Evolutionary conservation across 2,113 vertebrate genomes (phyloP).

Genomic region (Colaptes auratus): DNA sequence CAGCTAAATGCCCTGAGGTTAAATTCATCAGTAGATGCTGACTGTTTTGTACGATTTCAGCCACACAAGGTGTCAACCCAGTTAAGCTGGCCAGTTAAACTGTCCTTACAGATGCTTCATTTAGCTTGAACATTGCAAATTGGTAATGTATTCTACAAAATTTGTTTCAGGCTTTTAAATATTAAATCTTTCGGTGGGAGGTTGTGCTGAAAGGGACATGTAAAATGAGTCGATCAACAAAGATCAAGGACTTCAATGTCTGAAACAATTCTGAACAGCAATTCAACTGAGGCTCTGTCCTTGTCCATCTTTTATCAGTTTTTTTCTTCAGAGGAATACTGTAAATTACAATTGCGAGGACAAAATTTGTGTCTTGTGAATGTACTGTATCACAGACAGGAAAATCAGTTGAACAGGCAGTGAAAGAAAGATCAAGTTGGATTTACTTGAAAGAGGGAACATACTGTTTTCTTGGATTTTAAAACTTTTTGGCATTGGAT

Average conservation of each 20-base stretch:
- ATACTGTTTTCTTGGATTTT: conserved; percentile 33
- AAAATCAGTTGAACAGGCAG: neutral
- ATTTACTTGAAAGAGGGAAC: conserved; percentile 23
- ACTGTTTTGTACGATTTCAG: neutral
- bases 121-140: neutral
- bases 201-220: neutral
- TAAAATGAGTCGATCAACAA: neutral
- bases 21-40: neutral
- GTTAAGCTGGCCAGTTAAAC: neutral
- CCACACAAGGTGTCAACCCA: neutral
- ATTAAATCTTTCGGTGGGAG: conserved; percentile 3
- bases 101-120: neutral
- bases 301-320: neutral
- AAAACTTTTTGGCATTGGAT: neutral
- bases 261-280: neutral
- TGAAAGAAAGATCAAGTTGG: conserved; percentile 7
- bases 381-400: neutral
- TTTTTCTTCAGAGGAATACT: neutral
- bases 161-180: conserved; percentile 8
- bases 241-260: neutral
- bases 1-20: neutral
- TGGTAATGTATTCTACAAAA: neutral
- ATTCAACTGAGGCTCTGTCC: neutral
- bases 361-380: neutral
- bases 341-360: conserved; percentile 11